Conservation (phyloP, 2,113 vertebrate genomes). For the Myocastor coypus region DNA sequence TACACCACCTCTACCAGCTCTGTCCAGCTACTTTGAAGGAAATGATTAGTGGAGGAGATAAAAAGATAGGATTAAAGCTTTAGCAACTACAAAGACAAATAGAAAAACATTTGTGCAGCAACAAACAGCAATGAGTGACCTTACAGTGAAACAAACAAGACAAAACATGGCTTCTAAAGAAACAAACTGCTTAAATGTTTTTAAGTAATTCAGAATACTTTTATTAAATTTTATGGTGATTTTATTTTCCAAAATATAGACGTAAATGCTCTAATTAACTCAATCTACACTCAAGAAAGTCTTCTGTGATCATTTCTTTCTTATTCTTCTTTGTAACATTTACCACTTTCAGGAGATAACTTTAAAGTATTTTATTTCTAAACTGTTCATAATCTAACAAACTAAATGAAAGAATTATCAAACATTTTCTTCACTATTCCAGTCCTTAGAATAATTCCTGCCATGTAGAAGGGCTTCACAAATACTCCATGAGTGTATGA, state of each 20-base stretch:
- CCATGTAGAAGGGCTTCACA: neutral
- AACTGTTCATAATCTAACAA: conserved; percentile 21
- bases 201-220: neutral
- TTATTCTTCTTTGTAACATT: neutral
- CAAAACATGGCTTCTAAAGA: conserved; percentile 15
- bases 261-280: conserved; percentile 36
- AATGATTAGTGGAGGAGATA: neutral
- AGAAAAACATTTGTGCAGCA: neutral
- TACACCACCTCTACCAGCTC: neutral
- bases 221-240: neutral
- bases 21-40: neutral
- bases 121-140: neutral
- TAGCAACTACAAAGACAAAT: conserved; percentile 28
- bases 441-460: neutral
- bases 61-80: neutral
- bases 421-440: neutral
- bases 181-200: neutral
- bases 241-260: conserved; percentile 21
- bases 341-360: conserved; percentile 7
- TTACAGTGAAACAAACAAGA: neutral
- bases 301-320: neutral
- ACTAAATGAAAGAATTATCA: neutral
- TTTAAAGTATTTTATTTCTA: neutral
- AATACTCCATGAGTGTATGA: neutral
- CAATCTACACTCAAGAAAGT: neutral